Conservation (phyloP, 2,797 vertebrate species). For the Manis pentadactyla region DNA sequence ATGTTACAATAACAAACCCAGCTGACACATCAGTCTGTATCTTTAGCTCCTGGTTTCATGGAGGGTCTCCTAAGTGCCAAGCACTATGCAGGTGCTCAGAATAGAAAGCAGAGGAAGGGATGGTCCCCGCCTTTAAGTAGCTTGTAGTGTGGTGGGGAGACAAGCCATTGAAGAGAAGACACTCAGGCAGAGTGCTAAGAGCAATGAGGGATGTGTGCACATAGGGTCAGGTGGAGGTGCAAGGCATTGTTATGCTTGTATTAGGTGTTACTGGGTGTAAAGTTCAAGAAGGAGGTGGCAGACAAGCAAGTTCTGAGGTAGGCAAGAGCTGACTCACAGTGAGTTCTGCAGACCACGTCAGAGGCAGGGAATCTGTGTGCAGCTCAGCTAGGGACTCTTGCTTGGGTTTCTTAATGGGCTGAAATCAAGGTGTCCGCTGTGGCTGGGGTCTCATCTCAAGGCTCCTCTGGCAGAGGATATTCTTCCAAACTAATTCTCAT, state of each 20-base stretch:
- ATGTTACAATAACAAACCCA: not conserved
- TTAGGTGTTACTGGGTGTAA: not conserved
- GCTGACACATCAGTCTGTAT: not conserved
- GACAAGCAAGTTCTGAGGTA: not conserved
- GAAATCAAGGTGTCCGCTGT: not conserved
- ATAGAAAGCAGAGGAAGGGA: conserved; percentile 11
- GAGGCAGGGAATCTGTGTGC: not conserved
- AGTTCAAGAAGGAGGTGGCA: not conserved
- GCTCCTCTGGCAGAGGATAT: not conserved
- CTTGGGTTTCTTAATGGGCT: not conserved
- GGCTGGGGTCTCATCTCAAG: not conserved
- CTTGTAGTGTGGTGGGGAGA: not conserved
- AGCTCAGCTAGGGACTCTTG: not conserved
- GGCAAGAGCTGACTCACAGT: not conserved
- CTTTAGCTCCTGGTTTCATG: conserved; percentile 19
- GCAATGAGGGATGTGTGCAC: too few relatives aligned
- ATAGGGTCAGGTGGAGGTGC: not conserved
- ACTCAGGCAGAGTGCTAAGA: too few relatives aligned
- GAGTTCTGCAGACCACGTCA: not conserved
- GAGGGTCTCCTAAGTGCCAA: not conserved
- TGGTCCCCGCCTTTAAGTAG: not conserved
- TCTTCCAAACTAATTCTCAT: not conserved
- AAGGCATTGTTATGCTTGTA: not conserved
- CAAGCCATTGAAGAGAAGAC: not conserved
- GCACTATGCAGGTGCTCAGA: not conserved